Percentiles rank a stretch among this genome's conserved stretches.
phyloP scores from a whole-genome alignment of 1,140 invertebrate genomes.

The Planococcus citri region DNA sequence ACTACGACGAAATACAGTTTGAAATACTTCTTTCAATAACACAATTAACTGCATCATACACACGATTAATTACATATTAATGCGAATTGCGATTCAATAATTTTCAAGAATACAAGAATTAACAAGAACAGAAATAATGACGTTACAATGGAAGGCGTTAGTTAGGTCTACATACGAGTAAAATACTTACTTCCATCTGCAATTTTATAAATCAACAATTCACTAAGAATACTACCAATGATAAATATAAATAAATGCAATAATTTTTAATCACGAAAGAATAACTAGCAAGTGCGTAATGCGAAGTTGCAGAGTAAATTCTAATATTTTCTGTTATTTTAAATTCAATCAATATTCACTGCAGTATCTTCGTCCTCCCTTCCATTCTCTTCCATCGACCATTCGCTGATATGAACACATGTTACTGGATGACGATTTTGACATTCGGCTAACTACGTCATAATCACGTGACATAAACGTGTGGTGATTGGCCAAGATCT shows the following conservation, averaged over 20 bases:
- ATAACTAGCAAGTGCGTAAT: neutral
- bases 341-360: neutral
- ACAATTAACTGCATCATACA: neutral
- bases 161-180: neutral
- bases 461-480: too few relatives aligned
- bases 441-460: too few relatives aligned
- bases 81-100: too few relatives aligned
- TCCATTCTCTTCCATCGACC: neutral
- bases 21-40: too few relatives aligned
- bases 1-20: too few relatives aligned
- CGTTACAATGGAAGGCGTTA: neutral
- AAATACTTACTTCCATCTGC: constrained; percentile 14
- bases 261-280: neutral
- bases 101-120: neutral
- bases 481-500: too few relatives aligned
- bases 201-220: neutral
- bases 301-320: neutral
- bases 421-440: too few relatives aligned
- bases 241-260: neutral
- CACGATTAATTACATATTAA: neutral
- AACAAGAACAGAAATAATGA: neutral
- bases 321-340: neutral
- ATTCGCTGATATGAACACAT: too few relatives aligned
- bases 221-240: neutral
- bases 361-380: neutral